These are phyloP conservation scores for Calameuta filiformis DNA, from an alignment of 2,888 invertebrate genomes.

Conservation along the genomic window DNA sequence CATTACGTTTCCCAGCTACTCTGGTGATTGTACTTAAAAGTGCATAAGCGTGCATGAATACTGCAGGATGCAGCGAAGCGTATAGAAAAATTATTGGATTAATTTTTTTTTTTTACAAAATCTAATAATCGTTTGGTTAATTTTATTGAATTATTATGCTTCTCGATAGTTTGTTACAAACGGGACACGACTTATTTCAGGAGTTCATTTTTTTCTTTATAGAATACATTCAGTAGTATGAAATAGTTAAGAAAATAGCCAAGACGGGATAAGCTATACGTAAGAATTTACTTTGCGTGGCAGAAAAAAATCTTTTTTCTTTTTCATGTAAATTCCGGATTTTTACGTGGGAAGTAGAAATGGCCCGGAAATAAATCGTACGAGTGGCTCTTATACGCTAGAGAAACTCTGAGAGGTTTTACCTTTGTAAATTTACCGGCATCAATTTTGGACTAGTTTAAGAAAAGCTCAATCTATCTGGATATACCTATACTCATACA, in stretches of 20 bases:
- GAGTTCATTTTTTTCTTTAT: not conserved
- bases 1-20: not conserved
- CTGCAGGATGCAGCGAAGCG: not conserved
- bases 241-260: not conserved
- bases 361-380: not conserved
- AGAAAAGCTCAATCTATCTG: not conserved
- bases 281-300: slow-evolving; percentile 21
- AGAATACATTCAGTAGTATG: not conserved
- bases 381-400: not conserved
- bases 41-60: not conserved
- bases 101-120: not conserved
- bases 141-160: not conserved
- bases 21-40: not conserved
- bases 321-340: not conserved
- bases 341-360: not conserved
- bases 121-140: not conserved
- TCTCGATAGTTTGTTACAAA: too few relatives aligned
- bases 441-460: not conserved
- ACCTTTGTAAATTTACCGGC: not conserved
- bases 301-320: not conserved
- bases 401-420: not conserved
- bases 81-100: not conserved
- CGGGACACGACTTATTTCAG: not conserved
- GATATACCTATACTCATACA: not conserved
- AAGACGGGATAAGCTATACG: slow-evolving; percentile 15